Conservation (phyloP, 2,113 vertebrate species). For the Xiphophorus maculatus region DNA sequence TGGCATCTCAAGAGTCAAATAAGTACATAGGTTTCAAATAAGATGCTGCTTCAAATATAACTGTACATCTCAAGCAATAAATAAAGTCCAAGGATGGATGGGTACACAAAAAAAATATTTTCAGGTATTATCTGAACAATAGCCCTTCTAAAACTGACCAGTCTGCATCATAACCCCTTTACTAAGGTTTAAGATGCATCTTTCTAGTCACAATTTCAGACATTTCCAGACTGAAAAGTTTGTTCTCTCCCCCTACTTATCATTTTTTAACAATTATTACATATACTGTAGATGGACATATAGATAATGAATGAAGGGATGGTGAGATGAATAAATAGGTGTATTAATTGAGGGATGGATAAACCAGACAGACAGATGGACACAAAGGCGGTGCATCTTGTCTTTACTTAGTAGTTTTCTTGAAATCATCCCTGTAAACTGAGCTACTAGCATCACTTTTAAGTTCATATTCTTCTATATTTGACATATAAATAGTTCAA, state of each 20-base stretch:
- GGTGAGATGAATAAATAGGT: background rate
- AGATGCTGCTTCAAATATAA: background rate
- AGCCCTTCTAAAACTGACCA: background rate
- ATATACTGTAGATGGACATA: no score
- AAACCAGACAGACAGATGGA: background rate
- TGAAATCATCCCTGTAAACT: no score
- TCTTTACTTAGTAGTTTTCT: no score
- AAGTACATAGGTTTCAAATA: constrained; percentile 12
- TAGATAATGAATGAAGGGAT: background rate
- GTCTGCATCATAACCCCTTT: background rate
- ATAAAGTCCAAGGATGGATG: background rate
- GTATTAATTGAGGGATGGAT: no score
- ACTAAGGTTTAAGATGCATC: background rate
- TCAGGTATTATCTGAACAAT: background rate
- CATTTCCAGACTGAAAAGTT: no score
- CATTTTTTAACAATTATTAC: no score
- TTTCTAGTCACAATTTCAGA: background rate
- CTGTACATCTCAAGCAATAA: background rate
- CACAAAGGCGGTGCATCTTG: background rate
- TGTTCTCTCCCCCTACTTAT: no score
- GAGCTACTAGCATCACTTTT: no score
- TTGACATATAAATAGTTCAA: no score
- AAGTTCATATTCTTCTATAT: no score
- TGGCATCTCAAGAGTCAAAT: constrained; percentile 1
- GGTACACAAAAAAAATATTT: background rate